Base-by-base conservation (phyloP, 2,113 vertebrate genomes). In the Gnathonemus echidnorhynchus region DNA sequence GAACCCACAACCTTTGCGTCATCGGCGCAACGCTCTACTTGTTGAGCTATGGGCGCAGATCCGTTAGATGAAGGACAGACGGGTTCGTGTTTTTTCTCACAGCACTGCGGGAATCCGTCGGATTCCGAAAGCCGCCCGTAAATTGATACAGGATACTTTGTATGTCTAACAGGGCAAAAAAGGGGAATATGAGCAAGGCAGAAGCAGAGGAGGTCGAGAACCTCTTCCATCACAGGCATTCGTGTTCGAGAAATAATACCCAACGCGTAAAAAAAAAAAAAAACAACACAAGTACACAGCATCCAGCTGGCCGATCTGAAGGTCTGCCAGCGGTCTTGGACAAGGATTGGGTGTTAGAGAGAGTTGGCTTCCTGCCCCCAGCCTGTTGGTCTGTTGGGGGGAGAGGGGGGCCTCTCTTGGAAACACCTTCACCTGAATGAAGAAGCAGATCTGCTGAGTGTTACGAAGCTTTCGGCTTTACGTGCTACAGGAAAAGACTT, bases 281-380 rank as follows among this genome's bases (percentile, higher is more conserved):
- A 3, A 8, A 35, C 74, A 46, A 52, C 46, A 80, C 27, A 80
- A 48, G 58, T 46, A 24, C 86, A 89, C 46, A 31, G 45, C 45
- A 31, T 49, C 39, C 89, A 70, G 11, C 53, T 53, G 31, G 27
- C 49, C 15, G 0, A 70, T 50, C 56, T 87, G 89, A 87, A 86
- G 56, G 85, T 50, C 85, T 70, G 89, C 89, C 89, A 87, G 84
- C 11, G 45, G 56, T 52, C 83, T 56, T 86, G 83, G 42, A 39
- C 24, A 9, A 85, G 46, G 58, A 52, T 39, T 39, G 48, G n/a
- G 17, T 70, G 89, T 42, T 85, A 70, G 45, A 87, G 27, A 52
- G 31, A 62, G 42, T 84, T 74, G 85, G 84, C 89, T n/a, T 74
- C 83, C 15, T 58, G 45, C 80, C 53, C 77, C 35, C 13, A 0